Conservation (phyloP, 2,797 vertebrate species). For the Astyanax mexicanus region DNA sequence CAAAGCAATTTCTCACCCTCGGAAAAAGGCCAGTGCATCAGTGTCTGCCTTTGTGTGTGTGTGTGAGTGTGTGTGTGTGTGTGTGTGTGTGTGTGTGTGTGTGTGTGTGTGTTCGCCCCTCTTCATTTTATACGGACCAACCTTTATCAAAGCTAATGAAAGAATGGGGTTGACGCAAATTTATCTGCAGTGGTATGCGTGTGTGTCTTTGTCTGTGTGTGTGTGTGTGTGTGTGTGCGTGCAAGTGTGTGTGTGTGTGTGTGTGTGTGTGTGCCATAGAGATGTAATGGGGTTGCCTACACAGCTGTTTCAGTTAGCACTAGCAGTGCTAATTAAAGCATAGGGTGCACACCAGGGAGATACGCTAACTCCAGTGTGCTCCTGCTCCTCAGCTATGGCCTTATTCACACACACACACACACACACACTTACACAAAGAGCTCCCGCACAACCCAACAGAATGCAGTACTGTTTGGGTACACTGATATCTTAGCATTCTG, state of each 20-base stretch:
- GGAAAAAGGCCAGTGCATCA: neutral
- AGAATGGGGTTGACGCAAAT: neutral
- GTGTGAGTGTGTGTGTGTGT: neutral
- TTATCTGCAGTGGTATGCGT: neutral
- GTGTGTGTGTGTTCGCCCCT: neutral
- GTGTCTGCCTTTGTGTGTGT: neutral
- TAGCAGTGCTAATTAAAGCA: slow-evolving; percentile 25
- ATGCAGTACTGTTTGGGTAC: too few relatives aligned
- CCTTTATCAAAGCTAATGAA: slow-evolving; percentile 20
- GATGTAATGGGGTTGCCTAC: slow-evolving; percentile 66
- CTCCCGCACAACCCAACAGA: too few relatives aligned
- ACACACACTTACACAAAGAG: too few relatives aligned
- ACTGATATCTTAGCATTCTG: too few relatives aligned
- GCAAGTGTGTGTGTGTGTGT: neutral
- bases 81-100: slow-evolving; percentile 6
- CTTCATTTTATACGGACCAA: neutral
- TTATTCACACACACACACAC: slow-evolving; percentile 2
- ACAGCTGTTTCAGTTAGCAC: slow-evolving; percentile 24
- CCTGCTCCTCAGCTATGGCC: neutral
- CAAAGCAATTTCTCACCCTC: neutral
- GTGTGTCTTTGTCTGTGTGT: neutral
- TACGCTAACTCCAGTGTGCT: neutral
- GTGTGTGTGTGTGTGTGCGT: slow-evolving; percentile 36
- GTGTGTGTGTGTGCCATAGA: slow-evolving; percentile 37
- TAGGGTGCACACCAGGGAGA: slow-evolving; percentile 8